Evolutionary conservation across 2,888 invertebrate species (phyloP).

Genomic region (Lacanobia wlatinum): DNA sequence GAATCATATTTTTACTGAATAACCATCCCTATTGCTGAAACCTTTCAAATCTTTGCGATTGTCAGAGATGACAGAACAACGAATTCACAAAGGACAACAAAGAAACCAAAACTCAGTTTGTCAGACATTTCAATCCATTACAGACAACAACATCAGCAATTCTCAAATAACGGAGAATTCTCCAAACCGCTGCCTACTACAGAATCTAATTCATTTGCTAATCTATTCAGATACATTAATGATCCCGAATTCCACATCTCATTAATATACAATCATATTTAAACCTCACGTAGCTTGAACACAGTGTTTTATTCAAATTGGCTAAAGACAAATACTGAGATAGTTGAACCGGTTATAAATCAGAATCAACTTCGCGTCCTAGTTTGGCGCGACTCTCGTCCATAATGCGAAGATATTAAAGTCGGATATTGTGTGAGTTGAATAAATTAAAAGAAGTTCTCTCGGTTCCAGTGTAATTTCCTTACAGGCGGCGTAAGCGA

Average conservation of each 20-base stretch:
- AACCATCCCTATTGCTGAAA: not conserved
- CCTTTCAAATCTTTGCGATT: not conserved
- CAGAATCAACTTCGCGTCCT: slow-evolving; percentile 69
- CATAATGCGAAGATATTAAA: slow-evolving; percentile 67
- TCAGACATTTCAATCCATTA: slow-evolving; percentile 4
- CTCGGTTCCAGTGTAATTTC: slow-evolving; percentile 77
- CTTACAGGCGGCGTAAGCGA: slow-evolving; percentile 67
- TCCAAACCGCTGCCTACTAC: slow-evolving; percentile 30
- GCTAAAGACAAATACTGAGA: slow-evolving; percentile 79
- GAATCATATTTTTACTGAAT: too few species aligned
- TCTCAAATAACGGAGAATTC: slow-evolving; percentile 25
- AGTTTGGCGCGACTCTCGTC: slow-evolving; percentile 57
- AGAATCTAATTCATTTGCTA: slow-evolving; percentile 62
- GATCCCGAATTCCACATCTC: slow-evolving; percentile 64
- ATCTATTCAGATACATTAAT: slow-evolving; percentile 66
- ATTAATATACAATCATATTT: slow-evolving; percentile 70
- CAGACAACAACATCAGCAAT: slow-evolving; percentile 35
- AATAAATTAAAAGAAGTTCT: slow-evolving; percentile 79
- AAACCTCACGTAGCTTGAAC: slow-evolving; percentile 63
- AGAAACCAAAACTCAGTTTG: not conserved
- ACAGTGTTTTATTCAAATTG: slow-evolving; percentile 79
- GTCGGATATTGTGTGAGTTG: slow-evolving; percentile 70
- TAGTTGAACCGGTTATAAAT: slow-evolving; percentile 81
- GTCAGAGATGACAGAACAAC: not conserved
- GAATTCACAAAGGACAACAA: not conserved